Conservation (phyloP, 2,797 vertebrate genomes). For the Premnoplex brunnescens region DNA sequence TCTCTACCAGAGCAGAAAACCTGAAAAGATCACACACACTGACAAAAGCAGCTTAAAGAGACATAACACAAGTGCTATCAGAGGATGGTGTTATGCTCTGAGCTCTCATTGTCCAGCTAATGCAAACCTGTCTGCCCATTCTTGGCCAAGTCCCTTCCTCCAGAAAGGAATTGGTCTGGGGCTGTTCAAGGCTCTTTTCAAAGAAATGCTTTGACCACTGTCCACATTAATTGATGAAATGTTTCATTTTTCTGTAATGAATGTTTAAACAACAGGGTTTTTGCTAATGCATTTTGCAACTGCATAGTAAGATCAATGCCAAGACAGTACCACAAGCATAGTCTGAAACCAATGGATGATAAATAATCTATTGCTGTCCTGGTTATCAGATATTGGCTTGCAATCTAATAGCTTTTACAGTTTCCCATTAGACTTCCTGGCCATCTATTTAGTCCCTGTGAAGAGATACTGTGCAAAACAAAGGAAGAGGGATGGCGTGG, state of each 20-base stretch:
- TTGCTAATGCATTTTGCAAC: constrained; percentile 35
- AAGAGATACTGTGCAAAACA: neutral
- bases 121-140: neutral
- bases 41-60: neutral
- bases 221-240: neutral
- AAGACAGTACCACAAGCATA: constrained; percentile 2
- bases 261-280: neutral
- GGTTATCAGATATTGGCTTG: constrained; percentile 57
- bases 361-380: constrained; percentile 56
- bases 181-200: neutral
- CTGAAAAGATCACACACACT: neutral
- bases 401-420: constrained; percentile 51
- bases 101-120: neutral
- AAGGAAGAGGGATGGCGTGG: neutral
- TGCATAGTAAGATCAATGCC: constrained; percentile 1
- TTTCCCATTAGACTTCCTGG: constrained; percentile 17
- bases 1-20: neutral
- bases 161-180: neutral
- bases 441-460: neutral
- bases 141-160: neutral
- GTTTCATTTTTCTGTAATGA: neutral
- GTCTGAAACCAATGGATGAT: constrained; percentile 22
- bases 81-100: accelerated
- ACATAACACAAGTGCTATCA: accelerated
- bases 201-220: neutral